Base-by-base conservation (phyloP, 2,113 vertebrate species). In the Otus sunia region DNA sequence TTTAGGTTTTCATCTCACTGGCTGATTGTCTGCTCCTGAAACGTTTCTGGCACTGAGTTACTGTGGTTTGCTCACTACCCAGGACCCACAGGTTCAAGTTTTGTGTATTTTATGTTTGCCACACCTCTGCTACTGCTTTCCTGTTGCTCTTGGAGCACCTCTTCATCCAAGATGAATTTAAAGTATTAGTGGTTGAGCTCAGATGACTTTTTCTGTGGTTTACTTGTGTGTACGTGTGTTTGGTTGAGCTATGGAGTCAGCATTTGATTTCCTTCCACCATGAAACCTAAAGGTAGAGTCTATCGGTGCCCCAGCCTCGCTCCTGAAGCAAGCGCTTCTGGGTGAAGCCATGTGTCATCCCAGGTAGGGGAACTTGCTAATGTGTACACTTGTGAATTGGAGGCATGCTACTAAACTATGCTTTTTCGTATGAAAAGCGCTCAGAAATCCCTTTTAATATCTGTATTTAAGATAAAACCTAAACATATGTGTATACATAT, bases 401-500 rank as follows among this genome's bases (percentile, higher is more conserved):
- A 60, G 64, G 26, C 2, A 3, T 25, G 50, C 10, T 21, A 11
- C 50, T n/a, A 26, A 50, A 12, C 41, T 4, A 1, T 15, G 22
- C 25, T 26, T 41, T 41, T 52, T 6, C 3, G 7, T 39, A 4
- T n/a, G 41, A 30, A 49, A 64, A 56, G 36, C 47, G 56, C 30
- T 49, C 21, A 18, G n/a, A n/a, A 49, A 41, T 43, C 41, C 39
- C 41, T 41, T 58, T 49, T 16, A 15, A 11, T 32, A 18, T 64
- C 81, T 88, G 92, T 78, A 75, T 72, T 53, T 64, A 71, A 83
- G 69, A 85, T 39, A 62, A 90, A 87, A n/a, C n/a, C 53, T 81
- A 36, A 43, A 47, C 47, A 17, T 1, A 3, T 25, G 15, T 12
- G 9, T 11, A 6, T 21, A 10, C 6, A 1, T 11, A 7, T 17